A percentile compares a stretch with the other conserved stretches of the same genome.
phyloP scores from a whole-genome alignment of 2,888 invertebrate genomes.

The Periphyllus acericola region DNA sequence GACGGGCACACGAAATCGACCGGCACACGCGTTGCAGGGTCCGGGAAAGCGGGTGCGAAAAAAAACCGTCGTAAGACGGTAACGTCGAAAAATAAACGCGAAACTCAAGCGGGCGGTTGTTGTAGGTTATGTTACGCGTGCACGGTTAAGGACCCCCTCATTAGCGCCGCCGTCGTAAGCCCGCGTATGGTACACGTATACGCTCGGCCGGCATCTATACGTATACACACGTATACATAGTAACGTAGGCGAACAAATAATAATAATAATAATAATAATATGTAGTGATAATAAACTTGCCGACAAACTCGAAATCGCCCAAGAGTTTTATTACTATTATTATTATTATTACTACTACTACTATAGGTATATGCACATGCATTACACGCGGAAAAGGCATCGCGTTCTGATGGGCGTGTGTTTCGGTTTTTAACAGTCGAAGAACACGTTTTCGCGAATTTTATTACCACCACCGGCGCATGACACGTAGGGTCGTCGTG shows the following conservation, averaged over 20 bases:
- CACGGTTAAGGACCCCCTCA: constrained; percentile 5
- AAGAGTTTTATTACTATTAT: not conserved
- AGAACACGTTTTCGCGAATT: constrained; percentile 57
- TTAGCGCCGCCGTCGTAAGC: constrained; percentile 1
- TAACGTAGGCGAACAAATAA: not conserved
- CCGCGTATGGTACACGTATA: not conserved
- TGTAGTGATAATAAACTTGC: constrained; percentile 19
- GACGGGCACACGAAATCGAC: too few species aligned
- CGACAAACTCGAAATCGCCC: constrained; percentile 19
- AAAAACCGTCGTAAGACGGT: too few species aligned
- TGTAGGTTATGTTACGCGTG: not conserved
- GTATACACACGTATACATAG: too few species aligned
- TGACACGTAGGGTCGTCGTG: constrained; percentile 42
- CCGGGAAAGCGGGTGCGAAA: too few species aligned
- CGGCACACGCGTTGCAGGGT: too few species aligned
- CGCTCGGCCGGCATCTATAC: not conserved
- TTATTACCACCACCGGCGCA: constrained; percentile 31
- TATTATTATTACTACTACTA: too few species aligned
- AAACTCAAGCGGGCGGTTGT: too few species aligned
- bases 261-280: not conserved
- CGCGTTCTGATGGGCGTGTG: not conserved
- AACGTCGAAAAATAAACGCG: too few species aligned
- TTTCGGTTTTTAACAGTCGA: constrained; percentile 16
- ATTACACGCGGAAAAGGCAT: not conserved
- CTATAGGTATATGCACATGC: too few species aligned